A percentile compares a stretch with the other conserved stretches of the same genome.
Conservation (phyloP, 1,140 invertebrate species). For the Dinoponera quadriceps region DNA sequence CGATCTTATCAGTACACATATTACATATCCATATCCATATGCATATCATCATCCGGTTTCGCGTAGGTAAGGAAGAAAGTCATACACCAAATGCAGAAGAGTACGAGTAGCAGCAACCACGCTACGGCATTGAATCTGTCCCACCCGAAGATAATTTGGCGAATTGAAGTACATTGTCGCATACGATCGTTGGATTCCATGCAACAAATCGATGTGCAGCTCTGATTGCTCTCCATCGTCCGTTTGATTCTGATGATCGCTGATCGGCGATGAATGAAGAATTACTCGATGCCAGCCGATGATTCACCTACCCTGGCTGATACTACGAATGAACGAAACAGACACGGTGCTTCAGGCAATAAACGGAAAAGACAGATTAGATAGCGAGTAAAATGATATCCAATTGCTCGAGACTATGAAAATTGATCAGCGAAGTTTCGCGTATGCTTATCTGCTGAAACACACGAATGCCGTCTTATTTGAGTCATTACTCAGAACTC, state of each 20-base stretch:
- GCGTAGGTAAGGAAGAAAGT: constrained; percentile 66
- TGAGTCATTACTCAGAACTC: background rate
- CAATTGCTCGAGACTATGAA: background rate
- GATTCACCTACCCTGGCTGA: background rate
- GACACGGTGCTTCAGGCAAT: background rate
- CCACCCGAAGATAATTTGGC: constrained; percentile 74
- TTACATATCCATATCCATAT: constrained; percentile 8
- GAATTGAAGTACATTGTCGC: background rate
- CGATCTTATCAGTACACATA: background rate
- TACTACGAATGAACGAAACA: background rate
- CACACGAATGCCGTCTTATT: background rate
- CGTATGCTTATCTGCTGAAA: background rate
- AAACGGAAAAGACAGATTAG: constrained; percentile 53
- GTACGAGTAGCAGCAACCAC: constrained; percentile 52
- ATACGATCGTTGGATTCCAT: background rate
- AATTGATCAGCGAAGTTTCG: background rate
- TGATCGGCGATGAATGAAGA: background rate
- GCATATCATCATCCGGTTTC: background rate
- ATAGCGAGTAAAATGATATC: background rate
- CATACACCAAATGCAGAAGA: constrained; percentile 72
- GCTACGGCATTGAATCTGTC: constrained; percentile 71
- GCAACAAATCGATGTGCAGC: background rate
- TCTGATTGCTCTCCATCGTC: background rate
- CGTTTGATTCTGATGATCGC: background rate
- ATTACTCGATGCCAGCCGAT: constrained; percentile 1